Base-by-base conservation (phyloP, 1,140 invertebrate genomes). In the Tetramorium parvispinum region DNA sequence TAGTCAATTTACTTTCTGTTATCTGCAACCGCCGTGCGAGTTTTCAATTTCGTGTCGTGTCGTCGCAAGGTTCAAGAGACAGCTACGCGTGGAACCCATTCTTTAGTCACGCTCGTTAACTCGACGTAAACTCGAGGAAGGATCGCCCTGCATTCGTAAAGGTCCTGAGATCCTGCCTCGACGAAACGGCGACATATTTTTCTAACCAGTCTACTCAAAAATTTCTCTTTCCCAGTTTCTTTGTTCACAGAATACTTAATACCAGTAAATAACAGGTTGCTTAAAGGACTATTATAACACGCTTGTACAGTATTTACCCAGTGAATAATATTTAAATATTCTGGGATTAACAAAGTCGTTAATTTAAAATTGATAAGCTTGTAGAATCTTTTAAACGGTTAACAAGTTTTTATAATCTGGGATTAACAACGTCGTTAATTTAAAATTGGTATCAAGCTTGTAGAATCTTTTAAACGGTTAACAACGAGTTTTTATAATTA, bases 91-190 rank as follows among this genome's bases (percentile, higher is more conserved):
- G 76, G 77, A 92, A 88, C 83, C 90, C 70, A 65, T 78, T 78
- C 53, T 92, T 85, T 91, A 90, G 88, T 92, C 85, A 92, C 90
- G 91, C 87, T 92, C 88, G 79, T 93, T 93, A 92, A 91, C 86
- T 85, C 77, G 5, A n/a, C 40, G 46, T 40, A 76, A n/a, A 55
- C 55, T 73, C n/a, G 55, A 40, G 63, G 37, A 13, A 59, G 13
- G 24, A 75, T 70, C 40, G 16, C 51, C 53, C 73, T 65, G n/a
- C 3, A 40, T 57, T 63, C 21, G 13, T 49, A 81, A 79, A 86
- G 55, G 43, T 81, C 63, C 43, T 61, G 61, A 68, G 70, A 70
- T 51, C 16, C 32, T 65, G n/a, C 49, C 40, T 63, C 59, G 32
- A 73, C 51, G 49, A 49, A 61, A 73, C 16, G 6, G 51, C 59